Evolutionary conservation across 37 sponge, comb jelly and placozoan species (phyloP).

Genomic region (Halisarca cf. caerulea): DNA sequence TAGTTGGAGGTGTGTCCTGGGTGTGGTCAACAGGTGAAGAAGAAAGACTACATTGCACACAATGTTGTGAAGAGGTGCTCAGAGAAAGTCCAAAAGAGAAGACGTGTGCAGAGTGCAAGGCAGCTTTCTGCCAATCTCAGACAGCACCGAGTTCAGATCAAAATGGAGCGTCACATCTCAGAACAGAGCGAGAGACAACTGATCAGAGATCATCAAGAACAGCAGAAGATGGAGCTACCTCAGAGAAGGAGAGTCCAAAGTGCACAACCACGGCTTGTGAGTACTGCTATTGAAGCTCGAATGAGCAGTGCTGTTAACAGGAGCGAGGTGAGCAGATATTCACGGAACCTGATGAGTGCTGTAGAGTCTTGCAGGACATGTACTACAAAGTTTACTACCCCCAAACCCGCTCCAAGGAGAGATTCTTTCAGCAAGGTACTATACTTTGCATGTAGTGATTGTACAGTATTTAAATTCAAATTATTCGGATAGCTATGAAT

Average conservation of each 20-base stretch:
- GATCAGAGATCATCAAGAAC: constrained; percentile 28
- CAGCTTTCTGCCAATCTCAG: constrained; percentile 38
- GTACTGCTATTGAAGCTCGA: constrained; percentile 37
- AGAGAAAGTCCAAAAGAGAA: constrained; percentile 55
- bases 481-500: too few relatives aligned
- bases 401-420: constrained; percentile 57
- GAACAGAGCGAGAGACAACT: constrained; percentile 71
- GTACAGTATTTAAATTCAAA: too few relatives aligned
- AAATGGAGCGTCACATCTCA: constrained; percentile 48
- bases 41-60: constrained; percentile 23
- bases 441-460: too few relatives aligned
- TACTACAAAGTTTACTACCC: constrained; percentile 45
- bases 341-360: constrained; percentile 51
- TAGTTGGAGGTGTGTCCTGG: constrained; percentile 20
- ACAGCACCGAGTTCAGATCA: constrained; percentile 50
- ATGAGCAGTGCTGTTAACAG: constrained; percentile 60
- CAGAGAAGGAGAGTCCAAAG: constrained; percentile 43
- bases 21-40: constrained; percentile 1
- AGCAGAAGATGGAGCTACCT: constrained; percentile 5
- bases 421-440: constrained; percentile 37
- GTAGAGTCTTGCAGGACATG: constrained; percentile 53
- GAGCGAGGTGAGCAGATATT: constrained; percentile 46
- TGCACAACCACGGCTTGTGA: constrained; percentile 60
- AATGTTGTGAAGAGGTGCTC: constrained; percentile 67
- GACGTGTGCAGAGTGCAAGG: constrained; percentile 57